Base-by-base conservation (phyloP, 2,888 invertebrate species). In the Drosophila macrospina region DNA sequence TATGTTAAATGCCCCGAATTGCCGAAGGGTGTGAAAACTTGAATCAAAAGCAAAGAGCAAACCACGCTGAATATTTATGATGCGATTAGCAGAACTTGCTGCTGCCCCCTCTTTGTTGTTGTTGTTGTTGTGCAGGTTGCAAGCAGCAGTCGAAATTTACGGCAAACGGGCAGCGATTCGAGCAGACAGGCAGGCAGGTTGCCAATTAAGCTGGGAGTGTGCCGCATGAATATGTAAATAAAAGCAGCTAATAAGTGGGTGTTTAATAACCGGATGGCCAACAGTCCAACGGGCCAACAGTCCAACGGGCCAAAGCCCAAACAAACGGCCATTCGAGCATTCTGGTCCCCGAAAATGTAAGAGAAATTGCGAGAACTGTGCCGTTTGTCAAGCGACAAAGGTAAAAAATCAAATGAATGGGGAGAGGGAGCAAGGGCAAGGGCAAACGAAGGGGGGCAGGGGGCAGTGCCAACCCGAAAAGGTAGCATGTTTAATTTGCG, bases 221-320 rank as follows among this genome's bases (percentile, higher is more conserved):
- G 88, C 76, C 78, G 89, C 86, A 86, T 86, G 86, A 80, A 87
- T 85, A 86, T 88, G 89, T 85, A 90, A 89, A 90, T 89, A 88
- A 90, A 84, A 90, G 88, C 81, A 89, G 88, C 89, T 90, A 90
- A 90, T 90, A 90, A 90, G 90, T 91, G 90, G 88, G 90, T 90
- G 90, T 90, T 90, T 91, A 90, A 89, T 89, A 90, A 90, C 89
- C 83, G 81, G 81, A 86, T 81, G 71, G 63, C 64, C 74, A 70
- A 50, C 66, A 66, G 42, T 57, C 32, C 16, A 54, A 26, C 13
- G 16, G 30, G 26, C 37, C 51, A 24, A 24, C 48, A 56, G 66
- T 26, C 60, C 32, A 37, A 42, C 48, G 28, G 7, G 37, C 50
- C 66, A 50, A 41, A 59, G 8, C 59, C 60, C 62, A 63, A 42